phyloP scores from a whole-genome alignment of 2,113 vertebrate species.

The Vidua chalybeata region DNA sequence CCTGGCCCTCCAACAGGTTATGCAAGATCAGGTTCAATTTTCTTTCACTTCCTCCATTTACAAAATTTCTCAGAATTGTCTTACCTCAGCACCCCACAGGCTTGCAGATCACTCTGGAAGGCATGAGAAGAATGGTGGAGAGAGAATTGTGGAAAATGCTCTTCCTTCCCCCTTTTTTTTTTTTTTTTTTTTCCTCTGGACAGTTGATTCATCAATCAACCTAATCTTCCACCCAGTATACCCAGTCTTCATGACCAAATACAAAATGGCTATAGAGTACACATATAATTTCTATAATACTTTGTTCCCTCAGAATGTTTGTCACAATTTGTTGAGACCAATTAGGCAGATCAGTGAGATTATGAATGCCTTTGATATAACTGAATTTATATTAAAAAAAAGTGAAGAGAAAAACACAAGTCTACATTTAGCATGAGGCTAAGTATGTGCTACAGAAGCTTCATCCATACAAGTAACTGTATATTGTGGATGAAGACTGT shows the following conservation, averaged over 20 bases:
- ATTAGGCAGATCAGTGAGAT: neutral
- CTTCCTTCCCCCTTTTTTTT: neutral
- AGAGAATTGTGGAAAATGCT: neutral
- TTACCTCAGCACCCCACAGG: neutral
- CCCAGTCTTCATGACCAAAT: neutral
- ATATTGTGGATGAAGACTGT: neutral
- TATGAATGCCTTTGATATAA: neutral
- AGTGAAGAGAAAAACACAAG: neutral
- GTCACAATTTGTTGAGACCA: neutral
- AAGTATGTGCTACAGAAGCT: neutral
- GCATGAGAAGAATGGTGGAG: neutral
- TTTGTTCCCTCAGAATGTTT: neutral
- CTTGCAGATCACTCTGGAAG: neutral
- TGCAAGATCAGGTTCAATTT: rapidly evolving
- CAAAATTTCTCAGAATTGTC: neutral
- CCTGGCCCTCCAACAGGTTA: neutral
- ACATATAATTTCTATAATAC: neutral
- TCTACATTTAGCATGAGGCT: neutral
- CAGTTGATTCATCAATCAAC: neutral
- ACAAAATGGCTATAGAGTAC: neutral
- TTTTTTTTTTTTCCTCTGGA: neutral
- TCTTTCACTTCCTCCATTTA: neutral
- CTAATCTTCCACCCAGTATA: neutral
- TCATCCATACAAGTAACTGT: neutral
- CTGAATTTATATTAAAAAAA: neutral